A percentile compares a stretch with the other conserved stretches of the same genome.
Conservation (phyloP, 2,888 invertebrate genomes). For the Andricus curvator region DNA sequence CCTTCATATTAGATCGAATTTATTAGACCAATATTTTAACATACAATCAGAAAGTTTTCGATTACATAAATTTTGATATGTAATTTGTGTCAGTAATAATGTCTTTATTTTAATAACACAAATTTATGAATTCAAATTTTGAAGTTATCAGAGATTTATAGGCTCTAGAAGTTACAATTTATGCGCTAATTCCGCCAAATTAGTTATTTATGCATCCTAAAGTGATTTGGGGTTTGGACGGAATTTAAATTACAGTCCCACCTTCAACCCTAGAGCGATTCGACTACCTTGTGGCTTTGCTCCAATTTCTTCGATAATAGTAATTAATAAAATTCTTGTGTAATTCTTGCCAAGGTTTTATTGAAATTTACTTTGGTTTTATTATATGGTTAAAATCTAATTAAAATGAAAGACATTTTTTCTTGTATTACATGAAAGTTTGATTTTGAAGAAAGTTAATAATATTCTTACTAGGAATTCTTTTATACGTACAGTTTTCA, state of each 20-base stretch:
- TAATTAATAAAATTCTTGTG: background rate
- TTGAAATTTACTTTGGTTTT: background rate
- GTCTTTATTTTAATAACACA: constrained; percentile 9
- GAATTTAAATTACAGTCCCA: background rate
- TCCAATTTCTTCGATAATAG: constrained; percentile 20
- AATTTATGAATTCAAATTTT: background rate
- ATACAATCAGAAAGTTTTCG: background rate
- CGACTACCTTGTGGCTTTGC: constrained; percentile 3
- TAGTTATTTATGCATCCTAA: constrained; percentile 24
- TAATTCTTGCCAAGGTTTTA: background rate
- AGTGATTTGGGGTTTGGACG: background rate
- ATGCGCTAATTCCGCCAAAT: background rate
- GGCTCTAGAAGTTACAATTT: background rate
- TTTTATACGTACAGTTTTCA: too few relatives aligned
- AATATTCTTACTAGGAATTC: background rate
- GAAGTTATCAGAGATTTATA: background rate
- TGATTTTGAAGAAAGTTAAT: background rate
- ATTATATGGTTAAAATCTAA: background rate
- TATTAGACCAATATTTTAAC: background rate
- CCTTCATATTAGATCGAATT: background rate
- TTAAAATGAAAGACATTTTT: background rate
- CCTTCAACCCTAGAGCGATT: background rate
- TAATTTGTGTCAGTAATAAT: background rate
- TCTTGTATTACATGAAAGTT: background rate
- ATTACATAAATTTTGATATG: background rate